Evolutionary conservation across 2,888 invertebrate genomes (phyloP).

Genomic region (Noctua janthina): DNA sequence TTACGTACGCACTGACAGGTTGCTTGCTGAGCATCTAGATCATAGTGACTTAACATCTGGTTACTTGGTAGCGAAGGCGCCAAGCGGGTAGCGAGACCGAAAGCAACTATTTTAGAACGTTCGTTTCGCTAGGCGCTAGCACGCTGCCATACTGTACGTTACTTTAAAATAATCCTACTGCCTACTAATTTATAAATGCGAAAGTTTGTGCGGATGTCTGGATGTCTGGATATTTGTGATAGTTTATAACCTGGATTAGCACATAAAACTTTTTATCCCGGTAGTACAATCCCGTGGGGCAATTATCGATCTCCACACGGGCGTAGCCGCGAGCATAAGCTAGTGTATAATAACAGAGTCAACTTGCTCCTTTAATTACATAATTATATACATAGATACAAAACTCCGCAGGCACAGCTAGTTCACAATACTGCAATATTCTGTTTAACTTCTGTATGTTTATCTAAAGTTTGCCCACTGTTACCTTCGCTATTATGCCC

Average conservation of each 20-base stretch:
- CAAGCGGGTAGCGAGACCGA: neutral
- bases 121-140: neutral
- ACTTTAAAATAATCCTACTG: neutral
- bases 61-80: neutral
- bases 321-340: too few species aligned
- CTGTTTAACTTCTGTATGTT: slow-evolving; percentile 42
- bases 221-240: too few species aligned
- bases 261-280: too few species aligned
- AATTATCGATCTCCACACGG: too few species aligned
- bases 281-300: too few species aligned
- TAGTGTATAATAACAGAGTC: neutral
- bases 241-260: too few species aligned
- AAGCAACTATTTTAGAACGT: neutral
- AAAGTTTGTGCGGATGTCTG: too few species aligned
- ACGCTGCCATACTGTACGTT: neutral
- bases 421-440: slow-evolving; percentile 34
- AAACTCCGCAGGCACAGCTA: neutral
- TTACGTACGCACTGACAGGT: too few species aligned
- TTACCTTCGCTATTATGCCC: slow-evolving; percentile 42
- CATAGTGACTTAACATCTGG: neutral
- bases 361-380: neutral
- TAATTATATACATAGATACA: neutral
- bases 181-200: too few species aligned
- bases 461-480: slow-evolving; percentile 46
- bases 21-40: neutral